Base-by-base conservation (phyloP, 2,113 vertebrate species). In the Tychaedon coryphoeus region DNA sequence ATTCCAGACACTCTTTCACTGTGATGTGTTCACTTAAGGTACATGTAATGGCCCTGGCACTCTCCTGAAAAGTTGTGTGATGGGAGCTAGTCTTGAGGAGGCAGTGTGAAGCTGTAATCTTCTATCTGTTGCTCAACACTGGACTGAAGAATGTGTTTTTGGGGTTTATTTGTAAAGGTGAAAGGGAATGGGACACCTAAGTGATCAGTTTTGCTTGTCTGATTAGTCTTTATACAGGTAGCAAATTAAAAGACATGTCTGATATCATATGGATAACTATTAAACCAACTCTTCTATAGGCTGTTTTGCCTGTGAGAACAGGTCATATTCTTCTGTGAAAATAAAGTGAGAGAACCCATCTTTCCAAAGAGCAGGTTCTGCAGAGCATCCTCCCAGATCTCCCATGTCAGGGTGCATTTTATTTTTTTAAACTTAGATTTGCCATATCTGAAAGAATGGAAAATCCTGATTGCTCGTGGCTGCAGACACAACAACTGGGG, bases 41-140 rank as follows among this genome's bases (percentile, higher is more conserved):
- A 22, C 28, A 12, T 5, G 3, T 31, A 26, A 71, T 45, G 36
- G 57, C 57, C 65, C 40, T 3, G 4, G 20, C 56, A 0, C 0
- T 58, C 64, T 65, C 36, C 51, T 81, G 23, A 67, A 38, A 47
- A 64, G 11, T 3, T 72, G 48, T 1, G 1, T 42, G 36, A 82
- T 72, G 26, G 57, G 28, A 66, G 28, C 38, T 82, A 69, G 57
- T n/a, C 40, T 51, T 29, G 31, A 64, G 51, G 57, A 93, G 9
- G 25, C 36, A 33, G 36, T 57, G 47, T 65, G 47, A 87, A 85
- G 48, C 28, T 76, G 62, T 65, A 38, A 24, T 71, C 33, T 60
- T 75, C 18, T 47, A 1, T 53, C 33, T 65, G 65, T 28, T 82
- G 34, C 77, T 95, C 18, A 38, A 20, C 12, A 24, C 12, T 60